Evolutionary conservation across 2,888 invertebrate species (phyloP), one percentile per base, ranked within the genome.

Genomic region (Ornithoptera priamus): DNA sequence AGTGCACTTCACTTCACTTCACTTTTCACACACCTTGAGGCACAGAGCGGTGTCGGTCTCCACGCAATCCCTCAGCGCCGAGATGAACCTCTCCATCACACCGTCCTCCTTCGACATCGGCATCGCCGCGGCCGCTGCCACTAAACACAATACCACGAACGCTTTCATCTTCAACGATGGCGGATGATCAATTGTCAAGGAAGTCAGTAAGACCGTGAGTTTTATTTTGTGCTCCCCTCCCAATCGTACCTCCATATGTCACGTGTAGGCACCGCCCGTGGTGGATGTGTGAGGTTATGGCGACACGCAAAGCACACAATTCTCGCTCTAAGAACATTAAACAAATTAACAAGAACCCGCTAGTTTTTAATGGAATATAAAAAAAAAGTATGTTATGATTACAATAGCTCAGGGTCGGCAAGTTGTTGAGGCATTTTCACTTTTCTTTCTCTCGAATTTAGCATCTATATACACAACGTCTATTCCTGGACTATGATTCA

Each of bases 41-140:
- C 96, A 96, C 85, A 96, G 89, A 78, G 94, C 91, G 81, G 96
- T 93, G 77, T 95, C 95, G 73, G 94, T 93, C 73, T 95, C 94
- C 78, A 95, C 94, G 86, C 96, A 96, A 80, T 95, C 95, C 85
- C 94, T 94, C 72, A 96, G 77, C 10, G 86, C 81, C 7, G 89
- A 87, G 71, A 92, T 80, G 81, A 92, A 89, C 71, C 82, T 83
- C 71, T 90, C 90, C 78, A 90, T 73, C 22, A 75, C 78, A 5
- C 89, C 88, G 75, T 91, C 90, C 67, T 92, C 92, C 76, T 86
- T 89, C 0, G 81, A 78, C 77, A 86, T 85, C 73, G 92, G 91
- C 84, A 88, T 77, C 39, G 90, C 91, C 79, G 82, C 77, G 70
- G 83, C 87, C 36, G 81, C 74, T 64, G 85, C 88, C 75, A 87